Evolutionary conservation across 2,113 vertebrate species (phyloP).

Genomic region (Electrona antarctica): DNA sequence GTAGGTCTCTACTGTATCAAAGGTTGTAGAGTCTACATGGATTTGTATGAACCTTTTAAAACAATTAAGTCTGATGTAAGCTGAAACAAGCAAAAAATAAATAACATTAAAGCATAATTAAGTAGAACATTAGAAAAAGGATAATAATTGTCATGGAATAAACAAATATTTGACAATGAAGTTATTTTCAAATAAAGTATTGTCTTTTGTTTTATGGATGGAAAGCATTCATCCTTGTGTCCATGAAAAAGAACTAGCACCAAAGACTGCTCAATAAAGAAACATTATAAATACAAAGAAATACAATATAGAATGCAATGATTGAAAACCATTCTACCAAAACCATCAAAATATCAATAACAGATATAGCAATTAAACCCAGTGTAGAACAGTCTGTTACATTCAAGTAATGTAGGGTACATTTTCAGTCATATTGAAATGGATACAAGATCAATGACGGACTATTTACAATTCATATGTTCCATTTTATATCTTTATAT

Average conservation of each 20-base stretch:
- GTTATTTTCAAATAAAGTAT: not conserved
- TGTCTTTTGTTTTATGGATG: not conserved
- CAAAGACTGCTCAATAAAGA: constrained; percentile 16
- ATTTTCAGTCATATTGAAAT: constrained; percentile 4
- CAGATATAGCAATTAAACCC: constrained; percentile 21
- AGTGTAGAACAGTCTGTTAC: constrained; percentile 54
- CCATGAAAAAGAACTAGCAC: constrained; percentile 35
- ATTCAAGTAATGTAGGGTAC: constrained; percentile 25
- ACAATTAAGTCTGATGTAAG: not conserved
- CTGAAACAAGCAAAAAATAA: too few species aligned
- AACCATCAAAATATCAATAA: constrained; percentile 32
- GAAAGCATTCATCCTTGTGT: constrained; percentile 5
- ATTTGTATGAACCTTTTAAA: too few species aligned
- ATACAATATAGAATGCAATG: constrained; percentile 31
- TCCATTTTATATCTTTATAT: constrained; percentile 13
- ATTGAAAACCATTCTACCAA: constrained; percentile 21
- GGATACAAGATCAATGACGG: not conserved
- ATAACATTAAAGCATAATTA: too few species aligned
- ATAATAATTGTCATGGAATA: not conserved
- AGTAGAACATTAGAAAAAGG: not conserved
- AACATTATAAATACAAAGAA: constrained; percentile 29
- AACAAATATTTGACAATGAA: not conserved
- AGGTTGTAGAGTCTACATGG: not conserved
- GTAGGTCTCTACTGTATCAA: not conserved
- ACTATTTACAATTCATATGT: constrained; percentile 37